phyloP scores from a whole-genome alignment of 2,888 invertebrate genomes.

The Chromoteleia sp. region DNA sequence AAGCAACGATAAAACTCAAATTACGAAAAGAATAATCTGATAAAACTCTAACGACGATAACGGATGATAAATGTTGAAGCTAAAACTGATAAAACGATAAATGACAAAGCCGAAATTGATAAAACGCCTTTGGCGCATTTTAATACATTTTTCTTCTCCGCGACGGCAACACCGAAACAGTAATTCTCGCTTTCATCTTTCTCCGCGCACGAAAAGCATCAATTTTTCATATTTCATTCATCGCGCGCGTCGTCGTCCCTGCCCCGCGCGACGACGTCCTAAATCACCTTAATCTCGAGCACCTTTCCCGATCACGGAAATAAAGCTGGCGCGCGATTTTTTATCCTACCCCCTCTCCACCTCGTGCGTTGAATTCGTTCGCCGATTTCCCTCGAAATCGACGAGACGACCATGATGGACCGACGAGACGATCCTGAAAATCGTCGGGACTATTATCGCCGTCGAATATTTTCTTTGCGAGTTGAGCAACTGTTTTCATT shows the following conservation, averaged over 20 bases:
- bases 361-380: conserved; percentile 24
- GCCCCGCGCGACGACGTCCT: conserved; percentile 24
- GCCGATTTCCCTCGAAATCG: conserved; percentile 45
- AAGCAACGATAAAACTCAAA: too few relatives aligned
- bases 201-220: conserved; percentile 35
- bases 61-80: too few relatives aligned
- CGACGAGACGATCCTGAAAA: conserved; percentile 59
- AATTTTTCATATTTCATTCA: conserved; percentile 56
- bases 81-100: too few relatives aligned
- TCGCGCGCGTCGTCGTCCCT: conserved; percentile 13
- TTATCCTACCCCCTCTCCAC: too few relatives aligned
- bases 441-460: conserved; percentile 61
- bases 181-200: conserved; percentile 14
- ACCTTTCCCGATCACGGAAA: conserved; percentile 32
- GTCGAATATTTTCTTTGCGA: conserved; percentile 56
- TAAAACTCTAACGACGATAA: too few relatives aligned
- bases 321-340: conserved; percentile 22
- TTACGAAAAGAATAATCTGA: too few relatives aligned
- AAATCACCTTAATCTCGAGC: conserved; percentile 48
- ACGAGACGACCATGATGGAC: conserved; percentile 25
- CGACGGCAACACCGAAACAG: background rate
- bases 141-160: too few relatives aligned
- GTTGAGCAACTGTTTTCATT: conserved; percentile 69
- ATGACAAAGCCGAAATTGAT: too few relatives aligned
- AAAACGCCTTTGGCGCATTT: too few relatives aligned